Evolutionary conservation across 2,797 vertebrate species (phyloP), one percentile per base, ranked within the genome.

Genomic region (Sebastes goodei): DNA sequence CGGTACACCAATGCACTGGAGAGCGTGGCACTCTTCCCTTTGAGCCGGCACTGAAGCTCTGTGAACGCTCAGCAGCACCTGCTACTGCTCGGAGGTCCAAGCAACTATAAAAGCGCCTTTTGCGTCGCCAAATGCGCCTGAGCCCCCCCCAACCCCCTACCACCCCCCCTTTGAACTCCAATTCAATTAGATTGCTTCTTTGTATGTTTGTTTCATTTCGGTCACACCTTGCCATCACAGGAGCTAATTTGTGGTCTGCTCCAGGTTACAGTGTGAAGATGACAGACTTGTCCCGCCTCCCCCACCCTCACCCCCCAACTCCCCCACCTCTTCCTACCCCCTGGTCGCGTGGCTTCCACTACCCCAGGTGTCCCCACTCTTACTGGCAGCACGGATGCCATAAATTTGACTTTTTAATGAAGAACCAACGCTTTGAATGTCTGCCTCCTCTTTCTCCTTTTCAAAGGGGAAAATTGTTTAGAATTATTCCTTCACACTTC

Each of bases 331-430:
- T 70, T 80, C 76, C 49, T 71, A 73, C 78, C 92, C 90, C 87
- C 87, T 57, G 86, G 92, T 88, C 56, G 53, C 70, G 46, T 84
- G 80, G 88, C 83, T 69, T 87, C 85, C 80, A 72, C 88, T 90
- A 91, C 94, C 93, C 91, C 92, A 93, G 95, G 94, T 94, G 94
- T 93, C 92, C 88, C 88, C 81, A 56, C 89, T 79, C 89, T 83
- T 74, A 81, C 89, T 85, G 88, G 74, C 85, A 42, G 21, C 81
- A 75, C 35, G 87, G 86, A 87, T 89, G 87, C 88, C 91, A 88
- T 88, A 91, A 94, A 96, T 95, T 93, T 94, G 93, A 95, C 93
- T 94, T 95, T 93, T 95, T 95, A 96, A 96, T 95, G 91, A 94
- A 94, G 89, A 90, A 85, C 86, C 85, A 75, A 57, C 67, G 82